Conservation (phyloP, 2,113 vertebrate genomes). For the Colistium nudipinnis region DNA sequence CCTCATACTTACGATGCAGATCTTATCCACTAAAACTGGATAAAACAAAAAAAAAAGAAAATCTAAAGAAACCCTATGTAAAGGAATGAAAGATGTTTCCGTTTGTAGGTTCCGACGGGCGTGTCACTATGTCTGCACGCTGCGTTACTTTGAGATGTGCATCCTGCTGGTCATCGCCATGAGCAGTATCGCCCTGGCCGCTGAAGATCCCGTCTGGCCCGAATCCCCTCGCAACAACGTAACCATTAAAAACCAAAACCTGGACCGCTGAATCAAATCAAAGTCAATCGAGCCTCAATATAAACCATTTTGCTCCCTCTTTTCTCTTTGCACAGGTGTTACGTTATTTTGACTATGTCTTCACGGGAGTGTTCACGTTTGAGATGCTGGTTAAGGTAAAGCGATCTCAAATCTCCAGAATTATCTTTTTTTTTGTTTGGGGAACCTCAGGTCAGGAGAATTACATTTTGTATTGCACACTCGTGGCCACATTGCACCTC, state of each 20-base stretch:
- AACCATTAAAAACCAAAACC: constrained; percentile 36
- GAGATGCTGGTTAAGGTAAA: constrained; percentile 96
- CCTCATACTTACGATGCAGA: not conserved
- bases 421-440: not conserved
- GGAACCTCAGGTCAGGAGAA: not conserved
- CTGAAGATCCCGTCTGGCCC: constrained; percentile 92
- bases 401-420: not conserved
- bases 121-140: constrained; percentile 91
- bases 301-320: not conserved
- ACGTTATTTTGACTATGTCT: constrained; percentile 95
- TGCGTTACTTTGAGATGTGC: constrained; percentile 93
- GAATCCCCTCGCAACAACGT: constrained; percentile 91
- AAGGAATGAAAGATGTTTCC: no score
- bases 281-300: not conserved
- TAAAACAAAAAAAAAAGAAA: not conserved
- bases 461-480: not conserved
- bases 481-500: not conserved
- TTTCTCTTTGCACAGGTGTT: constrained; percentile 82
- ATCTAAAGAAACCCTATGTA: not conserved
- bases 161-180: constrained; percentile 93
- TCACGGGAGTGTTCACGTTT: constrained; percentile 95
- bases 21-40: not conserved
- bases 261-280: not conserved
- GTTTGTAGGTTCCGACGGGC: constrained; percentile 86
- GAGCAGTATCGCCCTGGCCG: constrained; percentile 94